Percentiles rank a stretch among this genome's conserved stretches.
phyloP scores from a whole-genome alignment of 2,797 vertebrate species.

The Harpagifer antarcticus region DNA sequence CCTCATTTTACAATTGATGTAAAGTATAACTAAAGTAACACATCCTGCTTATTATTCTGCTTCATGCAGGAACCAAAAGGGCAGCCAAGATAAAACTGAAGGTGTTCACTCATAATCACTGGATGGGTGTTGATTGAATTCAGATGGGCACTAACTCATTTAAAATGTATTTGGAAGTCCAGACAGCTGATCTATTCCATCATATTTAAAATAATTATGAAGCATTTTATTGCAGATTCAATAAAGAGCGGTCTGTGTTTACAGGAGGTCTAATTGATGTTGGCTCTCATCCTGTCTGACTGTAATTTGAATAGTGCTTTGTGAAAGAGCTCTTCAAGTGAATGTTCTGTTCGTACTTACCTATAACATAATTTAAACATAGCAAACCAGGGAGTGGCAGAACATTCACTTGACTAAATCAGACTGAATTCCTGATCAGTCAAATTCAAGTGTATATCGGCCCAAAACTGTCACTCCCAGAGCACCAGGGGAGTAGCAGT shows the following conservation, averaged over 20 bases:
- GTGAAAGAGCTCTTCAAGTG: conserved; percentile 38
- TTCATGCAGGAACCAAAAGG: not conserved
- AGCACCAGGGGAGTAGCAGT: conserved; percentile 2
- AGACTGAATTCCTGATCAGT: conserved; percentile 42
- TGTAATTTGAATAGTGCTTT: conserved; percentile 50
- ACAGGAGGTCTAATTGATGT: conserved; percentile 48
- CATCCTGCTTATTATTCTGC: not conserved
- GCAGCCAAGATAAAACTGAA: conserved; percentile 6
- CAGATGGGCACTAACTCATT: conserved; percentile 25
- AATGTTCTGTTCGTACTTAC: conserved; percentile 39
- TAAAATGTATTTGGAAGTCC: conserved; percentile 28
- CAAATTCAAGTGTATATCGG: conserved; percentile 43
- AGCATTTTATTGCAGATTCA: conserved; percentile 32
- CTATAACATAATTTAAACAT: conserved; percentile 47
- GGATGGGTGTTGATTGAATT: conserved; percentile 18
- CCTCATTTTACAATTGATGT: not conserved
- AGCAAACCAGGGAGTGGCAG: conserved; percentile 11
- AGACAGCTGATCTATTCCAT: conserved; percentile 26
- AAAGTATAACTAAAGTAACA: not conserved
- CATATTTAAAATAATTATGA: conserved; percentile 43
- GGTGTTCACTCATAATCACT: conserved; percentile 3
- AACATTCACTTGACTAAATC: conserved; percentile 21
- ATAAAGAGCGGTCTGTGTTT: conserved; percentile 35
- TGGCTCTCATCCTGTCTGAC: conserved; percentile 38
- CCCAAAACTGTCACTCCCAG: conserved; percentile 52